Base-by-base conservation (phyloP, 1,140 invertebrate species). In the Pectinophora gossypiella region DNA sequence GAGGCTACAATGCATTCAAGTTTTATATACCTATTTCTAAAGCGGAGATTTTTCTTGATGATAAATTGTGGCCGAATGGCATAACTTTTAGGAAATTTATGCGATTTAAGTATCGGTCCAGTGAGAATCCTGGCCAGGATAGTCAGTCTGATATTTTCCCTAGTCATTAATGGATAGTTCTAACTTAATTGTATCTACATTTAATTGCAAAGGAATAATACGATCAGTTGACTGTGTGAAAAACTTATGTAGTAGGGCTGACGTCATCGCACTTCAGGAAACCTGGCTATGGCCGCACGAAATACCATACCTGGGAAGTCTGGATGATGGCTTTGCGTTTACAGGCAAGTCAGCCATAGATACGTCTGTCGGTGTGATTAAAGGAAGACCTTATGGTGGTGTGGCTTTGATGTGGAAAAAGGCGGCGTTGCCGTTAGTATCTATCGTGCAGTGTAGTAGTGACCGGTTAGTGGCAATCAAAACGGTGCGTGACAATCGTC, bases 31-130 rank as follows among this genome's bases (percentile, higher is more conserved):
- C 63, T 16, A 32, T 54, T 15, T 10, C 50, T 20, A 61, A 59
- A 12, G 10, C 59, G 19, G 19, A 47, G 13, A 7, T 48, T 9
- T 62, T 54, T 42, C 19, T 62, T 19, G 36, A 50, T 27, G 45
- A 52, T 22, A 19, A 55, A 9, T 46, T 66, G 16, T 66, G 64
- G 64, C 56, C 64, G 5, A 46, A 40, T 22, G 64, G 64, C 22
- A 42, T 66, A 7, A 46, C 45, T 16, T 62, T 59, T 48, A 19
- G 59, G 4, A 54, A 61, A 0, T 68, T 61, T 59, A 15, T 59
- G 9, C 36, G 52, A 27, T 56, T 63, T 22, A 54, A 49, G 12
- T 21, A 19, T 2, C 21, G 19, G 38, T 19, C 12, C 38, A 9
- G 12, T 54, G 13, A 4, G 13, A 15, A n/a, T 4, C 13, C 7